Base-by-base conservation (phyloP, 2,797 vertebrate genomes). In the Lepilemur septentrionalis region DNA sequence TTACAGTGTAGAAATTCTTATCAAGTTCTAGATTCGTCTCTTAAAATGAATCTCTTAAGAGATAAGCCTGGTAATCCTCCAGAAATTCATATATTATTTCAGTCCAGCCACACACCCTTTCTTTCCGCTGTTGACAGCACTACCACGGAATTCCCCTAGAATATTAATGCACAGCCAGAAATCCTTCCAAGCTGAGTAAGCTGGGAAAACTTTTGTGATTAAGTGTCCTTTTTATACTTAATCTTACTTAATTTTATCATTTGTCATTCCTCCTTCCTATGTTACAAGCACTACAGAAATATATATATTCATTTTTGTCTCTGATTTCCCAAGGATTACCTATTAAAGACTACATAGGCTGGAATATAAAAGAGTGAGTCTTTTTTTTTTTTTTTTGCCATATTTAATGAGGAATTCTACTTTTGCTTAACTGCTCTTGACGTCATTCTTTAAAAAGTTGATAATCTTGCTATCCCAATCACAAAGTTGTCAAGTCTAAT, bases 361-460 rank as follows among this genome's bases (percentile, higher is more conserved):
- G 85, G 57, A 41, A 55, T 73, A 91, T 15, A 32, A 81, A 89
- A 63, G 32, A 65, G 25, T 59, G 50, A 88, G 61, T 28, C 18
- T 38, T 20, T 59, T 65, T 72, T 57, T 65, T 72, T 57, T 32
- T 20, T 59, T 72, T 70, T 57, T 4, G n/a, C 43, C 61, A 69
- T 89, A 78, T 52, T 95, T 90, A 67, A 84, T 55, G 43, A 95
- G 13, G 11, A 92, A 87, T 95, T 86, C 59, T 50, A 69, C 38
- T 93, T 79, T 84, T 55, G 2, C 48, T 52, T 90, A 95, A 89
- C 87, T 61, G 46, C 41, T 80, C 78, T 85, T 80, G 25, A 92
- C 48, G 59, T 43, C 38, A 32, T 69, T 75, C 55, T 78, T 35
- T 94, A 50, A 95, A 88, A 92, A 92, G 72, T 11, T 57, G 70